Evolutionary conservation across 2,113 vertebrate species (phyloP).

Genomic region (Eleginops maclovinus): DNA sequence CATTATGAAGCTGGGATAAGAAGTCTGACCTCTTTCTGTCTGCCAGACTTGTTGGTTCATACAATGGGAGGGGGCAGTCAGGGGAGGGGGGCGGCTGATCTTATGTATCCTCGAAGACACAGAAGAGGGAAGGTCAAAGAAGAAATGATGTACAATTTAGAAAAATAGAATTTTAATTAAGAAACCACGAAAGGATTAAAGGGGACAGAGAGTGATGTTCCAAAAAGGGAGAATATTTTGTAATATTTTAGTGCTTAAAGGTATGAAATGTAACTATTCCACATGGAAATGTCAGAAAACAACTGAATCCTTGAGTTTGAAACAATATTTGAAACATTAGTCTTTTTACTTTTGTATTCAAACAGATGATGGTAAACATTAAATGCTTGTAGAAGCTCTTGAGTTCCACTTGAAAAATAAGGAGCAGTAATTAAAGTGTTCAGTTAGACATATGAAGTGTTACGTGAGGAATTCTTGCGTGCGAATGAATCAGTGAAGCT

Average conservation of each 20-base stretch:
- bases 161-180: conserved; percentile 20
- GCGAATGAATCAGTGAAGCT: conserved; percentile 16
- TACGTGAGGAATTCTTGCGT: background rate
- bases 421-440: background rate
- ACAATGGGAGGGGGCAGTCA: conserved; percentile 57
- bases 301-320: too few species aligned
- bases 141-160: conserved; percentile 27
- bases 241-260: too few species aligned
- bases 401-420: background rate
- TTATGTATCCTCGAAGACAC: conserved; percentile 34
- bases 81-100: conserved; percentile 5
- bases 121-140: conserved; percentile 36
- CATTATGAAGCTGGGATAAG: conserved; percentile 75
- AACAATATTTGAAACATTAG: too few species aligned
- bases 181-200: background rate
- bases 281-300: too few species aligned
- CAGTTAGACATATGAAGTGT: background rate
- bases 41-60: conserved; percentile 69
- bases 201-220: background rate
- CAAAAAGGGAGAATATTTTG: background rate
- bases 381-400: too few species aligned
- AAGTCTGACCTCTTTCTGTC: conserved; percentile 78
- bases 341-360: too few species aligned
- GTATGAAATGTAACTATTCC: too few species aligned
- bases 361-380: too few species aligned